These are phyloP conservation scores for Hystrix cristata DNA, from an alignment of 2,113 vertebrate species.

Conservation along the genomic window DNA sequence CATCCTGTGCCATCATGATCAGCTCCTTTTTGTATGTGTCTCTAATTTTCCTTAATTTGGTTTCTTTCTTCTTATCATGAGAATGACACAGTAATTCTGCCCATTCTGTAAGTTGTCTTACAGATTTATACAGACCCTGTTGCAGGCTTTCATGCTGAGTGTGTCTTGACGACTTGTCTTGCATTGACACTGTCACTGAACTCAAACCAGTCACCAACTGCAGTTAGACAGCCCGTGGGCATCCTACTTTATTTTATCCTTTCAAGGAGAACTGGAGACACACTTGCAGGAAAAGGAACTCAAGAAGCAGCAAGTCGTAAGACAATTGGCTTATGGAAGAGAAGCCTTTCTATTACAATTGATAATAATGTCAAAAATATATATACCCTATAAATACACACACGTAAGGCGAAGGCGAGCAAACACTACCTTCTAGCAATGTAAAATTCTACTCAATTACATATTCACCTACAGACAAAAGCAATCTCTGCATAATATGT, in stretches of 20 bases:
- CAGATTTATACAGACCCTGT: conserved; percentile 25
- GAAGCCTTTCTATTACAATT: conserved; percentile 29
- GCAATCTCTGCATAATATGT: neutral
- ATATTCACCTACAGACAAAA: conserved; percentile 49
- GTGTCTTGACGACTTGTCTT: neutral
- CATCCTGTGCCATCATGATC: neutral
- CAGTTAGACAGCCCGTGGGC: neutral
- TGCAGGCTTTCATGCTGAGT: conserved; percentile 23
- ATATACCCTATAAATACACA: neutral
- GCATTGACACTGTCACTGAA: conserved; percentile 37
- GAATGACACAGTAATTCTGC: conserved; percentile 27
- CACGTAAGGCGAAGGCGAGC: neutral
- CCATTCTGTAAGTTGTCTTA: conserved; percentile 36
- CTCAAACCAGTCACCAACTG: neutral
- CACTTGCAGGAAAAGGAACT: conserved; percentile 4
- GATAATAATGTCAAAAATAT: conserved; percentile 34
- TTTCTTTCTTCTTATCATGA: conserved; percentile 48
- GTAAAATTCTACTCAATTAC: conserved; percentile 58
- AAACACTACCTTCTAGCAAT: conserved; percentile 32
- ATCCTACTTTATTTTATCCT: conserved; percentile 28
- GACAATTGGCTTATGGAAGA: conserved; percentile 23
- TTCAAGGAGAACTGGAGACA: conserved; percentile 37
- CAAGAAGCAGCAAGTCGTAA: conserved; percentile 44
- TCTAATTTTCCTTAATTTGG: conserved; percentile 51
- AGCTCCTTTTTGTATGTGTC: neutral